Conservation (phyloP, 2,797 vertebrate species). For the Kryptolebias ocellatus region DNA sequence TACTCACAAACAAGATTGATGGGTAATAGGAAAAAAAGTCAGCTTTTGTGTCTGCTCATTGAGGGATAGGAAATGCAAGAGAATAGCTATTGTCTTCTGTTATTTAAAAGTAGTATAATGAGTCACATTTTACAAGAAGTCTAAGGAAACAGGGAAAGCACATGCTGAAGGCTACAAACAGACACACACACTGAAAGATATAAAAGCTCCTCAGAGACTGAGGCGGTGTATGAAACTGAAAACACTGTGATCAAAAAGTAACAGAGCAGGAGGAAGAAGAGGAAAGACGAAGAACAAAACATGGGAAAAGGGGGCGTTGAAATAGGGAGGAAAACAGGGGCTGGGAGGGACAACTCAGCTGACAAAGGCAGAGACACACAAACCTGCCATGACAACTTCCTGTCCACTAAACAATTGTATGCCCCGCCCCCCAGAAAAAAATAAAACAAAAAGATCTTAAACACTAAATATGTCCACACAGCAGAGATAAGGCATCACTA, state of each 20-base stretch:
- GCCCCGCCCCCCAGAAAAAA: background rate
- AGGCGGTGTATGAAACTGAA: slow-evolving; percentile 57
- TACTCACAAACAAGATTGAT: slow-evolving; percentile 8
- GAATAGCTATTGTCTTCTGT: slow-evolving; percentile 32
- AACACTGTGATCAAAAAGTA: slow-evolving; percentile 70
- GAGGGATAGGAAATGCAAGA: slow-evolving; percentile 15
- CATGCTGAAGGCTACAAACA: slow-evolving; percentile 13
- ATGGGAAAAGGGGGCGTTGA: slow-evolving; percentile 44
- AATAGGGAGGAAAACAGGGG: slow-evolving; percentile 45
- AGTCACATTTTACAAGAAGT: slow-evolving; percentile 61
- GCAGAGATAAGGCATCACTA: too few species aligned
- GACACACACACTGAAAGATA: slow-evolving; percentile 49
- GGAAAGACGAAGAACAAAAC: slow-evolving; percentile 51
- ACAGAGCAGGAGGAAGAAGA: slow-evolving; percentile 39
- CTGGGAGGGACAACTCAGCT: slow-evolving; percentile 44
- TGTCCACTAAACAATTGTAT: slow-evolving; percentile 44
- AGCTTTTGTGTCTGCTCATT: slow-evolving; percentile 25
- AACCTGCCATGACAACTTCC: slow-evolving; percentile 44
- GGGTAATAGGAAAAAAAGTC: slow-evolving; percentile 8
- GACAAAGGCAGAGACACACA: slow-evolving; percentile 33
- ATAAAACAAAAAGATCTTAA: slow-evolving; percentile 34
- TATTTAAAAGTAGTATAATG: slow-evolving; percentile 52
- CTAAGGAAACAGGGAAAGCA: slow-evolving; percentile 30
- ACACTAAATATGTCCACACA: background rate
- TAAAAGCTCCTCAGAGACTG: slow-evolving; percentile 73